Base-by-base conservation (phyloP, 2,797 vertebrate genomes). In the Channa striata region DNA sequence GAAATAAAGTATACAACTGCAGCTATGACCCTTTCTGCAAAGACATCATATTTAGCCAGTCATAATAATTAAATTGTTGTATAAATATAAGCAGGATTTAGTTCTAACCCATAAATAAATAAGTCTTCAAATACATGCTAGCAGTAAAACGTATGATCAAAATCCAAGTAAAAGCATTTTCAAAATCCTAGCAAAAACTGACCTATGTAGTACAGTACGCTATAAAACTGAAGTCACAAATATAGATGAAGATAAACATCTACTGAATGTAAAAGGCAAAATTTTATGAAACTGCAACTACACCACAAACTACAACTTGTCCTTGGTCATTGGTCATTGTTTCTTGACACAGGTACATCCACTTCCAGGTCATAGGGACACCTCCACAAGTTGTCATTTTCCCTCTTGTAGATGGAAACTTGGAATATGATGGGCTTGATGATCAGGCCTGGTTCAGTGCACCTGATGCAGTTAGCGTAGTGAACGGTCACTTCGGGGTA, bases 401-500 rank as follows among this genome's bases (percentile, higher is more conserved):
- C 0, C 3, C 0, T 23, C 13, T 40, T 0, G 20, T 25, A 61
- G 20, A 89, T 72, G 0, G 0, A 1, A 2, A 86, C 51, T 33
- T 48, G 0, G 1, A 89, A 0, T 8, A 0, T 0, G 62, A 90
- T 83, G 2, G 68, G 8, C 20, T 42, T n/a, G 14, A 66, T 10
- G 0, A 6, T 5, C 82, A 70, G 51, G 4, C 2, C 0, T 0
- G 1, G 0, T 11, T 59, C 6, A 0, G 0, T 59, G 67, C 96
- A 51, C 83, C 81, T 44, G 87, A 80, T 58, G 94, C 96, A 17
- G 81, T 77, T 8, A 88, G 95, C 96, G 81, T 93, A 78, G 48
- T 73, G 49, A 0, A 96, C 94, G 5, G 25, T 44, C 0, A 30
- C 4, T 30, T 79, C 57, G 56, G 96, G 95, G 51, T 91, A 68